Evolutionary conservation across 2,113 vertebrate species (phyloP).

Genomic region (Ursus arctos): DNA sequence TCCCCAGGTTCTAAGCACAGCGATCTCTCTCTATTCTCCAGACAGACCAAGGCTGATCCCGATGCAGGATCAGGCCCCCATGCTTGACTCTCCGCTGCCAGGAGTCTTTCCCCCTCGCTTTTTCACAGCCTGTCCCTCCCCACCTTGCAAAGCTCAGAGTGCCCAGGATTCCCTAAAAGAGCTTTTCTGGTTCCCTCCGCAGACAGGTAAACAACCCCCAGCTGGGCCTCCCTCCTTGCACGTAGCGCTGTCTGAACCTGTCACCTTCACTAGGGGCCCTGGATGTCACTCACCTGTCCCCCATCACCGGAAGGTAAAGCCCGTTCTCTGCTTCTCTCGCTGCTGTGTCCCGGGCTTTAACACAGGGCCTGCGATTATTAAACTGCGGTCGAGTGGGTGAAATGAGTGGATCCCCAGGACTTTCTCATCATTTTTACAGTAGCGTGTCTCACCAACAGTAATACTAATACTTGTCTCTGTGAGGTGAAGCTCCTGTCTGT

Average conservation of each 20-base stretch:
- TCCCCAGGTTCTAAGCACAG: not conserved
- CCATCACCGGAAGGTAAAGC: not conserved
- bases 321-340: not conserved
- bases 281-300: not conserved
- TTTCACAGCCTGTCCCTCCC: not conserved
- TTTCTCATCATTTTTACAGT: not conserved
- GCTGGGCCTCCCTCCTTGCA: accelerated
- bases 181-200: no score
- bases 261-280: not conserved
- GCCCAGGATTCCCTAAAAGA: not conserved
- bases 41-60: not conserved
- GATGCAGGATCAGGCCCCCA: no score
- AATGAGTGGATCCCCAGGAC: not conserved
- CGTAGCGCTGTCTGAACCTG: not conserved
- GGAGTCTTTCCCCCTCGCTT: not conserved
- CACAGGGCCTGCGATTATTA: not conserved
- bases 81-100: not conserved
- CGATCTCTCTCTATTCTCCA: not conserved
- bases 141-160: not conserved
- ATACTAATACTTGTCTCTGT: accelerated
- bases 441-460: not conserved
- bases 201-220: not conserved
- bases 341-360: not conserved
- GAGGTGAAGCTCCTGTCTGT: not conserved
- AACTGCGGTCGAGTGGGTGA: not conserved